phyloP scores from a whole-genome alignment of 2,113 vertebrate species.

The Ptyas mucosa region DNA sequence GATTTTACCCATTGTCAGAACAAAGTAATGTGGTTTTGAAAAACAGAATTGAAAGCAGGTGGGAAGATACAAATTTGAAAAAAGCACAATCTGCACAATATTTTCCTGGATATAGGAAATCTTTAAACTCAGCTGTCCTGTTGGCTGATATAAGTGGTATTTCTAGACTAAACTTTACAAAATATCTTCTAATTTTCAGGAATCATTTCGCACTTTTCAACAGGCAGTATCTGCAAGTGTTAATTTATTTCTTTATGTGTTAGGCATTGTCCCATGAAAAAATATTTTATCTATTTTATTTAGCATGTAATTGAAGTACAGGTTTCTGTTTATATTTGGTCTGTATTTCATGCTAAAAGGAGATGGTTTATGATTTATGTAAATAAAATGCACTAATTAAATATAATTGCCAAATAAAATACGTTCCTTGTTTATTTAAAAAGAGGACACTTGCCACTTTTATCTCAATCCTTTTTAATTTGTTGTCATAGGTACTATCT shows the following conservation, averaged over 20 bases:
- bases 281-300: constrained; percentile 78
- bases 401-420: constrained; percentile 67
- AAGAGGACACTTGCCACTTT: constrained; percentile 20
- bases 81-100: constrained; percentile 77
- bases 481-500: constrained; percentile 10
- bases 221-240: constrained; percentile 75
- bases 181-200: constrained; percentile 65
- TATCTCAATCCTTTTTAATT: constrained; percentile 54
- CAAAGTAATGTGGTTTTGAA: constrained; percentile 37
- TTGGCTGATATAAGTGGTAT: constrained; percentile 59
- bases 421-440: constrained; percentile 37
- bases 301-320: constrained; percentile 67
- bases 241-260: constrained; percentile 74
- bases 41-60: constrained; percentile 52
- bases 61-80: constrained; percentile 18
- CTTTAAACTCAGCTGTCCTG: constrained; percentile 60
- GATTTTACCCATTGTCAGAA: constrained; percentile 58
- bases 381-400: constrained; percentile 80
- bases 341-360: constrained; percentile 69
- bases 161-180: constrained; percentile 65
- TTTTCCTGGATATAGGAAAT: constrained; percentile 69
- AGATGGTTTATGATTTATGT: constrained; percentile 72
- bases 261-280: constrained; percentile 75
- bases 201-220: constrained; percentile 74
- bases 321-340: constrained; percentile 73